Percentiles rank a stretch among this genome's conserved stretches.
Conservation (phyloP, 2,113 vertebrate species). For the Tyto alba region DNA sequence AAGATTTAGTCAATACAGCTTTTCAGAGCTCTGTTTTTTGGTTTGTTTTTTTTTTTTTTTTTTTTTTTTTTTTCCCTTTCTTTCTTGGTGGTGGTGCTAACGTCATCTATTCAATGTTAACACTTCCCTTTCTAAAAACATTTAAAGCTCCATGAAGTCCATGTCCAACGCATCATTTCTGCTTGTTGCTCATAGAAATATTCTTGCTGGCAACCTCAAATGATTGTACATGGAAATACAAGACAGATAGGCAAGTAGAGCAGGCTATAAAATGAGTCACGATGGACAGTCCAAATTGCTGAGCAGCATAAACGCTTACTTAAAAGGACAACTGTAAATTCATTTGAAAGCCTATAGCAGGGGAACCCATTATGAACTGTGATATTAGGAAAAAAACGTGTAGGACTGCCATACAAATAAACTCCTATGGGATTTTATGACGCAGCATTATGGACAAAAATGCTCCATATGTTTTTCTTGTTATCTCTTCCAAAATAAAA, state of each 20-base stretch:
- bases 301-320: background rate
- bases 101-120: conserved; percentile 26
- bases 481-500: background rate
- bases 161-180: background rate
- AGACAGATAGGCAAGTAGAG: background rate
- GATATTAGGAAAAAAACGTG: background rate
- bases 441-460: background rate
- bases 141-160: background rate
- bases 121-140: conserved; percentile 37
- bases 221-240: background rate
- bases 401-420: background rate
- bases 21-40: background rate
- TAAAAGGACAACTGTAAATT: conserved; percentile 22
- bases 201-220: background rate
- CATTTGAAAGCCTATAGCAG: background rate
- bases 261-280: conserved; percentile 5
- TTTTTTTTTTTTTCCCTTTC: background rate
- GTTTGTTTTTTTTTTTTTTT: background rate
- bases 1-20: conserved; percentile 17
- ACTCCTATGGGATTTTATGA: background rate
- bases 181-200: background rate
- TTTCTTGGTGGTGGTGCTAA: background rate
- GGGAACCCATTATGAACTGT: background rate
- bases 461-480: background rate
- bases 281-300: background rate